These are phyloP conservation scores for Ischnus inquisitorius DNA, from an alignment of 2,888 invertebrate species.

Conservation along the genomic window DNA sequence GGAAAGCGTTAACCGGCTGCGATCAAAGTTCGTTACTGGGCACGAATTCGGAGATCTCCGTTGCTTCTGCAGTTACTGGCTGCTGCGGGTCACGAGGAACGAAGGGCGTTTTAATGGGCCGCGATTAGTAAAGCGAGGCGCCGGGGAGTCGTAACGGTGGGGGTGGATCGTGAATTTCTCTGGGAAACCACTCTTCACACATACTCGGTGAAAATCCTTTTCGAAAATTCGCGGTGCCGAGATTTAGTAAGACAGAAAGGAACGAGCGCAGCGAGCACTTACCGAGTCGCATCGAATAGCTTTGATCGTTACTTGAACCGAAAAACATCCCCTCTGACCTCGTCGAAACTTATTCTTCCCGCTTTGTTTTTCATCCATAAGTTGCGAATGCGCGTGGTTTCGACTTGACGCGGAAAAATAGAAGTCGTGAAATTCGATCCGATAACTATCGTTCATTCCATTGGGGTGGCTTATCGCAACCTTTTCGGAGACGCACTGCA, in stretches of 20 bases:
- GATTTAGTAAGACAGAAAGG: conserved; percentile 5
- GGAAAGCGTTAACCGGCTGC: conserved; percentile 62
- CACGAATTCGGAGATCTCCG: conserved; percentile 13
- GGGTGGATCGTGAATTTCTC: conserved; percentile 72
- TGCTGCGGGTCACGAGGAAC: conserved; percentile 68
- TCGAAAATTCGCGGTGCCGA: conserved; percentile 26
- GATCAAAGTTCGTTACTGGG: conserved; percentile 48
- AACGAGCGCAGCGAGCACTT: conserved; percentile 16
- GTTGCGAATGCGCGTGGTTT: neutral
- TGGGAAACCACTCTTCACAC: conserved; percentile 80
- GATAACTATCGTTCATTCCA: no score
- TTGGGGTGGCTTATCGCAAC: no score
- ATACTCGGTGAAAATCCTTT: conserved; percentile 65
- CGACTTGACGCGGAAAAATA: no score
- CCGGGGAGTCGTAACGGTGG: conserved; percentile 83
- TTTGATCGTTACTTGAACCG: neutral
- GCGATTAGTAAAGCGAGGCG: conserved; percentile 84
- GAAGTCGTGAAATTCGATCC: no score
- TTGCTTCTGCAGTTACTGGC: conserved; percentile 1
- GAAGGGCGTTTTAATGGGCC: conserved; percentile 82
- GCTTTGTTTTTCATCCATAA: neutral
- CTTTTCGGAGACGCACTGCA: no score
- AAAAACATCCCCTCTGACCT: conserved; percentile 4
- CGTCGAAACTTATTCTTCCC: neutral
- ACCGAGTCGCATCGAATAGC: neutral